These are phyloP conservation scores for Bombyx mori DNA, from an alignment of 1,140 invertebrate genomes.

Conservation along the genomic window DNA sequence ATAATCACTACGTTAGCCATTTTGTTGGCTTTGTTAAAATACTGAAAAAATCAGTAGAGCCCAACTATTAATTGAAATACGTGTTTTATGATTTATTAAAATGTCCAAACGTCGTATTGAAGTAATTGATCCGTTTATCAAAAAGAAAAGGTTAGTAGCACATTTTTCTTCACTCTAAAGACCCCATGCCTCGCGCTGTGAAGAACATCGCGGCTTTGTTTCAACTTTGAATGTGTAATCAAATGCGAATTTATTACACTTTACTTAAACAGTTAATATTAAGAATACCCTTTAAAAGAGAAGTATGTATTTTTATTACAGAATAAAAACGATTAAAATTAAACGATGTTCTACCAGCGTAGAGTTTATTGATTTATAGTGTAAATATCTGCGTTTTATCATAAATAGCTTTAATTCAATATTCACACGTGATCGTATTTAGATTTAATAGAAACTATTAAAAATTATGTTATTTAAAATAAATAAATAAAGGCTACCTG, in stretches of 20 bases:
- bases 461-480: no score
- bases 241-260: not conserved
- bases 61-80: slow-evolving; percentile 21
- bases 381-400: no score
- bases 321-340: no score
- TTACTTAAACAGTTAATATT: not conserved
- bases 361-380: no score
- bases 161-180: slow-evolving; percentile 17
- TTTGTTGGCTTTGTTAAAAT: slow-evolving; percentile 41
- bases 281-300: no score
- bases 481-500: no score
- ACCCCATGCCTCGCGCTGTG: slow-evolving; percentile 19
- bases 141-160: slow-evolving; percentile 78
- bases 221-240: slow-evolving; percentile 7
- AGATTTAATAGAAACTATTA: no score
- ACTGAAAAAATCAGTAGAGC: slow-evolving; percentile 26
- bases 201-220: slow-evolving; percentile 1
- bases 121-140: slow-evolving; percentile 85
- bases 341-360: no score
- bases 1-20: no score
- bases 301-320: no score
- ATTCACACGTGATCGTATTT: no score
- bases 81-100: slow-evolving; percentile 31
- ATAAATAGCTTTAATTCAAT: no score
- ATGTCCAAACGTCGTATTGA: slow-evolving; percentile 90